A percentile compares a stretch with the other conserved stretches of the same genome.
These are phyloP conservation scores for Brachynemurus nebulosus DNA, from an alignment of 2,888 invertebrate genomes.

Conservation along the genomic window DNA sequence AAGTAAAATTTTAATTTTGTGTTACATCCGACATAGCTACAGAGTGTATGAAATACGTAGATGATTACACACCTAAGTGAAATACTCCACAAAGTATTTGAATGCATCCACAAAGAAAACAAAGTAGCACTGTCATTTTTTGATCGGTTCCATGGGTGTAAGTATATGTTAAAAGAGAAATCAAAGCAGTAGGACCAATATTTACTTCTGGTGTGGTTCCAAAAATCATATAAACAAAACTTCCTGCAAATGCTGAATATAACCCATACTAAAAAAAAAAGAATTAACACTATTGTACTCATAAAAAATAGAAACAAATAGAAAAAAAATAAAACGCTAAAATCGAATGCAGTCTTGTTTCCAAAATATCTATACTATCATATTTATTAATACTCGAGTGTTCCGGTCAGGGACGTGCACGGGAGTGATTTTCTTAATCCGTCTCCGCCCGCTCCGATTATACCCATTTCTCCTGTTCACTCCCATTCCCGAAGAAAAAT, in stretches of 20 bases:
- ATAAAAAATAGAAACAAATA: too few relatives aligned
- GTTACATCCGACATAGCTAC: too few relatives aligned
- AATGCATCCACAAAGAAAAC: slow-evolving; percentile 49
- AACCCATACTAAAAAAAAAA: slow-evolving; percentile 54
- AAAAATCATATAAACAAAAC: slow-evolving; percentile 62
- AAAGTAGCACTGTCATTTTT: slow-evolving; percentile 48
- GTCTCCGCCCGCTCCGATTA: too few relatives aligned
- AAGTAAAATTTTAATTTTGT: not conserved
- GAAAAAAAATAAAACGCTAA: too few relatives aligned
- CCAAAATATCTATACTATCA: too few relatives aligned
- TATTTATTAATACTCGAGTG: too few relatives aligned
- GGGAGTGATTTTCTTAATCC: too few relatives aligned
- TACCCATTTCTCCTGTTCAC: too few relatives aligned
- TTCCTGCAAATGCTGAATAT: slow-evolving; percentile 68
- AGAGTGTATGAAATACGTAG: too few relatives aligned
- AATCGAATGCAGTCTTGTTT: too few relatives aligned
- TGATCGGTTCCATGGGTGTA: slow-evolving; percentile 43
- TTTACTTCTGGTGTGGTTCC: slow-evolving; percentile 57
- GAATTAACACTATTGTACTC: not conserved
- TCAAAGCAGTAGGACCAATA: slow-evolving; percentile 59
- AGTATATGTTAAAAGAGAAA: slow-evolving; percentile 58
- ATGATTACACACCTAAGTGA: slow-evolving; percentile 41
- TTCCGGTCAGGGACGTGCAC: too few relatives aligned
- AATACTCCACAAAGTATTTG: slow-evolving; percentile 47
- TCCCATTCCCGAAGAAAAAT: too few relatives aligned